Evolutionary conservation across 2,888 invertebrate genomes (phyloP), one percentile per base, ranked within the genome.

Genomic region (Microctonus brassicae): DNA sequence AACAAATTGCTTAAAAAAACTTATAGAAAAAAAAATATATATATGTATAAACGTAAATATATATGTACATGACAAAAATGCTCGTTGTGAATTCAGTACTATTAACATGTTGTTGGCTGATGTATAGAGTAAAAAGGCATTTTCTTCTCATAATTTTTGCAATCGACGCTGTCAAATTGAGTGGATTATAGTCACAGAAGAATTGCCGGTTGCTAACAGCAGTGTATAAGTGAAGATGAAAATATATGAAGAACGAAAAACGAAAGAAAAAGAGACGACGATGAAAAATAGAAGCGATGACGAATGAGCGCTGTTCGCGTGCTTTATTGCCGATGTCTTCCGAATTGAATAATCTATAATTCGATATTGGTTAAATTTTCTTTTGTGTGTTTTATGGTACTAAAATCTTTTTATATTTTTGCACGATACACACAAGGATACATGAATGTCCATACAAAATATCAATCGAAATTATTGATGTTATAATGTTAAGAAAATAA

Each of bases 341-440:
- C 70, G 71, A 75, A 76, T 74, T 72, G 62, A 76, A 77, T 76
- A 77, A 75, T 76, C 73, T 76, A 73, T 75, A 76, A 77, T 74
- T 75, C 73, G 72, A 76, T 75, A 75, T 73, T 70, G 72, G 36
- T 36, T 67, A 55, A 69, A 74, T 70, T 74, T 69, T 69, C 69
- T 70, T 60, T 42, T 62, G 58, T 34, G 57, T 66, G 73, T 72
- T 61, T 62, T 57, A 52, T 52, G 53, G 65, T 34, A 6, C 52
- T 53, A 20, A 20, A 3, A 1, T 24, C 39, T 2, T 13, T 36
- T 11, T 7, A 9, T 1, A 36, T 11, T 2, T 0, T 36, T 10
- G 36, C 11, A 13, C 39, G n/a, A n/a, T n/a, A n/a, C n/a, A n/a
- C n/a, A n/a, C n/a, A n/a, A n/a, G n/a, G n/a, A n/a, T n/a, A n/a